These are phyloP conservation scores for Episyrphus balteatus DNA, from an alignment of 1,140 invertebrate species.

Conservation along the genomic window DNA sequence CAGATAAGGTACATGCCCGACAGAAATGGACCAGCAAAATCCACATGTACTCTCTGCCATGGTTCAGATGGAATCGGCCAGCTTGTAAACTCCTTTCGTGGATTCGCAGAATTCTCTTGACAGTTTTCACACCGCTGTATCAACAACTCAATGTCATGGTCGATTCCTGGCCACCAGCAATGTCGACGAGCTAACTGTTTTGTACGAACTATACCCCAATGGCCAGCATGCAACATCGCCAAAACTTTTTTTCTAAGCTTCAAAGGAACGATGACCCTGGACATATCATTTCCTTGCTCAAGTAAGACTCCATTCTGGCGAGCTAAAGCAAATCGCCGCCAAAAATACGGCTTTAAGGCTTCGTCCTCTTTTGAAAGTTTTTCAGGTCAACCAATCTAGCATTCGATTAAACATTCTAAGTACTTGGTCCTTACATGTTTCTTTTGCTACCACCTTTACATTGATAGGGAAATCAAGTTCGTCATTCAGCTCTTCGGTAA, in stretches of 20 bases:
- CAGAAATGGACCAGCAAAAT: conserved; percentile 32
- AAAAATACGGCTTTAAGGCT: neutral
- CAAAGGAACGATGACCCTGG: neutral
- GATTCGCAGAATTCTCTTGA: neutral
- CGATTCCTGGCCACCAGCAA: conserved; percentile 13
- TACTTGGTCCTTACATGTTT: neutral
- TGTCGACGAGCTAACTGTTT: neutral
- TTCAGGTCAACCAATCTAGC: neutral
- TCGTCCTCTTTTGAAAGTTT: neutral
- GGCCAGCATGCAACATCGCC: neutral
- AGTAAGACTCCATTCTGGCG: neutral
- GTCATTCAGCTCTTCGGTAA: neutral
- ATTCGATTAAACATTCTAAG: neutral
- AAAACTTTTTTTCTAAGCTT: neutral
- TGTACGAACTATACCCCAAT: neutral
- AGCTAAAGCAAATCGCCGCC: neutral
- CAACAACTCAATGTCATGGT: conserved; percentile 32
- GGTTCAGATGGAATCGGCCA: conserved; percentile 26
- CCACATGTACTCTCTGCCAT: conserved; percentile 35
- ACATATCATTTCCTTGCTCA: neutral
- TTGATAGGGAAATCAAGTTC: neutral
- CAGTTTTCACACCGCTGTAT: neutral
- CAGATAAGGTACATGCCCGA: conserved; percentile 23
- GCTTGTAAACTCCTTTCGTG: neutral
- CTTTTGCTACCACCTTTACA: neutral